Percentiles rank a stretch among this genome's conserved stretches.
phyloP scores from a whole-genome alignment of 2,888 invertebrate species.

The Drosophila atroscutellata region DNA sequence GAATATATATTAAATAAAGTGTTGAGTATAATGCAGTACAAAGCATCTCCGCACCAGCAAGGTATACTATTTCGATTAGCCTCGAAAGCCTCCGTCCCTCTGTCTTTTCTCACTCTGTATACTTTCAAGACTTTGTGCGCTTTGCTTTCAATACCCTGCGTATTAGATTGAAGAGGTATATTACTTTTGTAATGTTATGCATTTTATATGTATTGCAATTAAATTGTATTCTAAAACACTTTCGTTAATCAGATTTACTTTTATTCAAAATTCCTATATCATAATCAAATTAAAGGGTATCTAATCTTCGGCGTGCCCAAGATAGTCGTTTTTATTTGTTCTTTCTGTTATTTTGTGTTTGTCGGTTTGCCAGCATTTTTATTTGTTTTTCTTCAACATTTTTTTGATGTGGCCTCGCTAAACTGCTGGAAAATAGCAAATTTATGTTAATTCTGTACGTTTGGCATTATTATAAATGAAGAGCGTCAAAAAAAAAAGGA shows the following conservation, averaged over 20 bases:
- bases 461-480: constrained; percentile 72
- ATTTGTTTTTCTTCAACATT: constrained; percentile 22
- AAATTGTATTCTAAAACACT: not conserved
- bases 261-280: too few relatives aligned
- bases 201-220: not conserved
- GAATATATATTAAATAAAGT: not conserved
- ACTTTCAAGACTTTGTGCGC: not conserved
- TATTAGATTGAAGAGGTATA: not conserved
- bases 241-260: too few relatives aligned
- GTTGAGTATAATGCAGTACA: not conserved
- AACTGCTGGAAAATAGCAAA: constrained; percentile 74
- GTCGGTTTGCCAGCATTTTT: not conserved
- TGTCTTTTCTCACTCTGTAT: not conserved
- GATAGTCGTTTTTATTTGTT: not conserved
- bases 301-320: not conserved
- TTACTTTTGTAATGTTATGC: not conserved
- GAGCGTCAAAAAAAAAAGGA: constrained; percentile 50
- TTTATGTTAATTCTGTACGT: constrained; percentile 72
- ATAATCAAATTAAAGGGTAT: not conserved
- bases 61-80: not conserved
- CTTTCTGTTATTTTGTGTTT: constrained; percentile 3
- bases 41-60: not conserved
- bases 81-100: not conserved
- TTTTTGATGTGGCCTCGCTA: constrained; percentile 39
- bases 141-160: not conserved